These are phyloP conservation scores for Tetragonula clypearis DNA, from an alignment of 1,140 invertebrate species.

Conservation along the genomic window DNA sequence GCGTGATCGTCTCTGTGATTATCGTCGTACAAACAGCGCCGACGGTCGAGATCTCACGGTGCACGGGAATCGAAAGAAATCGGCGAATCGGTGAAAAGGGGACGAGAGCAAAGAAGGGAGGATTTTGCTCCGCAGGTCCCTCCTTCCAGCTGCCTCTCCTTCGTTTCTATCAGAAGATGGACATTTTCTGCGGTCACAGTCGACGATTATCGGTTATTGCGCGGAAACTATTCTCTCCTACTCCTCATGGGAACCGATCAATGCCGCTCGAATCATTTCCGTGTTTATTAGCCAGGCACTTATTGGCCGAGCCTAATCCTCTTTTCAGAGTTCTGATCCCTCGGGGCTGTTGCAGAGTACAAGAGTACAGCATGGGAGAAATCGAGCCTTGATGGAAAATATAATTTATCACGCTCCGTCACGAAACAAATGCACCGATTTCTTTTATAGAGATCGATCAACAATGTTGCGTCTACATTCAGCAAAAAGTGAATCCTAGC, in stretches of 20 bases:
- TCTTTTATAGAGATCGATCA: too few species aligned
- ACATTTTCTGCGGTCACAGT: slow-evolving; percentile 68
- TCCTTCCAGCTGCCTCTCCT: background rate
- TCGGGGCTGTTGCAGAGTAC: background rate
- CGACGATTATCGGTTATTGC: slow-evolving; percentile 71
- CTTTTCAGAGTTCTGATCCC: background rate
- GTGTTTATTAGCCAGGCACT: slow-evolving; percentile 58
- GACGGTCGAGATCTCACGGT: slow-evolving; percentile 72
- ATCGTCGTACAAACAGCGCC: slow-evolving; percentile 45
- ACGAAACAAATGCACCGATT: too few species aligned
- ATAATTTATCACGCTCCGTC: too few species aligned
- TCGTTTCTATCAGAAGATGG: slow-evolving; percentile 37
- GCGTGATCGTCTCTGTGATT: slow-evolving; percentile 2
- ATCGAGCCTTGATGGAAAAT: too few species aligned
- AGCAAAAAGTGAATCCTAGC: too few species aligned
- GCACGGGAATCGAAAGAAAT: slow-evolving; percentile 37
- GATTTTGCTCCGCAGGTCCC: slow-evolving; percentile 34
- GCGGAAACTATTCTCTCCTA: slow-evolving; percentile 39
- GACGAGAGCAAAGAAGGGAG: background rate
- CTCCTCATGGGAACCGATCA: slow-evolving; percentile 63
- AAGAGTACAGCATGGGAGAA: background rate
- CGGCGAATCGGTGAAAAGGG: slow-evolving; percentile 42
- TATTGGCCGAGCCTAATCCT: background rate
- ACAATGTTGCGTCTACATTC: too few species aligned
- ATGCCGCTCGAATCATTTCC: slow-evolving; percentile 55